phyloP scores from a whole-genome alignment of 2,797 vertebrate genomes.

The Esox masquinongy region DNA sequence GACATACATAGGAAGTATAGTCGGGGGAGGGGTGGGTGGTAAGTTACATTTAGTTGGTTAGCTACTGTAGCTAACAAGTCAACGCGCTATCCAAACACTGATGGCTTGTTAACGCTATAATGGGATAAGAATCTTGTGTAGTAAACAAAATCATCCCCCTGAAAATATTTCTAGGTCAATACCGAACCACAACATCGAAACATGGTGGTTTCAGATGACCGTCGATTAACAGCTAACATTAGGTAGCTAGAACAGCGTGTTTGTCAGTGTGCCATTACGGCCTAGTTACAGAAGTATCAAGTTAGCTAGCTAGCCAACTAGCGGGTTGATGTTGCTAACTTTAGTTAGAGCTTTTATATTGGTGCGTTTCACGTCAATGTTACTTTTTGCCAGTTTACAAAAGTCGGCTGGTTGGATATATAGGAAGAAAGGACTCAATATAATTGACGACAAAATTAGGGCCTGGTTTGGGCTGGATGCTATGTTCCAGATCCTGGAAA shows the following conservation, averaged over 20 bases:
- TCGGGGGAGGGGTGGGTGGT: neutral
- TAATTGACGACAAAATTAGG: constrained; percentile 8
- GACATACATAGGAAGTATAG: neutral
- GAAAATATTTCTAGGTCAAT: neutral
- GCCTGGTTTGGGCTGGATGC: constrained; percentile 26
- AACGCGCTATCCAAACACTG: neutral
- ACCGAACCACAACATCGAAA: neutral
- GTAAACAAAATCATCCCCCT: neutral
- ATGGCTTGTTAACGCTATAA: neutral
- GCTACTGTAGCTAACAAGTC: neutral
- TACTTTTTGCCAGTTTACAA: constrained; percentile 13
- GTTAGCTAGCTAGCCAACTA: constrained; percentile 40
- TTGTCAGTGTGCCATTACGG: neutral
- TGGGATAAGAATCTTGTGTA: neutral
- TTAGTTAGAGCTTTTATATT: neutral
- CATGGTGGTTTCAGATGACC: neutral
- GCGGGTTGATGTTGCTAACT: constrained; percentile 23
- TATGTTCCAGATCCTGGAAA: constrained; percentile 61
- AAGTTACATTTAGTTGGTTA: neutral
- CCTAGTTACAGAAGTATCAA: neutral
- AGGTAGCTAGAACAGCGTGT: constrained; percentile 31
- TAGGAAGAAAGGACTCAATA: constrained; percentile 18
- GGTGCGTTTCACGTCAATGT: constrained; percentile 30
- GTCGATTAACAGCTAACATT: neutral
- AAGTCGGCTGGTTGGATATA: neutral